phyloP scores from a whole-genome alignment of 1,140 invertebrate genomes.

The Condylostylus longicornis region DNA sequence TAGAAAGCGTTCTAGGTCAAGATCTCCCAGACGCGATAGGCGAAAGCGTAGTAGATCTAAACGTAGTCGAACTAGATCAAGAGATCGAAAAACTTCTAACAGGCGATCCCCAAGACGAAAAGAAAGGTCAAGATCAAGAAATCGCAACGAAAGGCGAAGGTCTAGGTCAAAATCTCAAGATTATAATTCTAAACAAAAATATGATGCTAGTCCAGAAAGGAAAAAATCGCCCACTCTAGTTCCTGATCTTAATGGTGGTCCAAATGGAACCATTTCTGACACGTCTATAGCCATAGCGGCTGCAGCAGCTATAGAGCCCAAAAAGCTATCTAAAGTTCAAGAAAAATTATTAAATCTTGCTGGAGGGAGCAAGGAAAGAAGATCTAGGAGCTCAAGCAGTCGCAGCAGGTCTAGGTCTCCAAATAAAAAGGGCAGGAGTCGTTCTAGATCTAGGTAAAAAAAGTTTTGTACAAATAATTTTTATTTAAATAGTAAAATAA shows the following conservation, averaged over 20 bases:
- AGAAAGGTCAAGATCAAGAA: constrained; percentile 15
- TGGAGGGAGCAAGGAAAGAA: neutral
- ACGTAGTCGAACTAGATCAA: constrained; percentile 12
- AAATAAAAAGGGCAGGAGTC: constrained; percentile 1
- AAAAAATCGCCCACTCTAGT: constrained; percentile 15
- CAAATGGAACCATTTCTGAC: neutral
- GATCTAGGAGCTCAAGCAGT: neutral
- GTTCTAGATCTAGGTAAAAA: neutral
- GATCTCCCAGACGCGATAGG: constrained; percentile 19
- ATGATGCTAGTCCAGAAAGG: no score
- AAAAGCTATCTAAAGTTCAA: constrained; percentile 8
- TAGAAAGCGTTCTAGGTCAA: constrained; percentile 13
- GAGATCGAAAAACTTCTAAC: constrained; percentile 10
- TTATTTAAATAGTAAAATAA: no score
- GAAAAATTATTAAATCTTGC: constrained; percentile 10
- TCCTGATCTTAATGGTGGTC: neutral
- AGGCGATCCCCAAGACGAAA: constrained; percentile 12
- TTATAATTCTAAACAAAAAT: no score
- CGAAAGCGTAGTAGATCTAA: constrained; percentile 3
- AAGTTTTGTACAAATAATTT: neutral
- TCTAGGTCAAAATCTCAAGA: constrained; percentile 8
- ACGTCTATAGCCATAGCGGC: neutral
- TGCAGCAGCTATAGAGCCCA: neutral
- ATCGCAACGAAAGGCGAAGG: constrained; percentile 12
- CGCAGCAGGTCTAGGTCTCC: no score